Base-by-base conservation (phyloP, 92 coral and sea anemone species). In the Epizoanthus stellaris region DNA sequence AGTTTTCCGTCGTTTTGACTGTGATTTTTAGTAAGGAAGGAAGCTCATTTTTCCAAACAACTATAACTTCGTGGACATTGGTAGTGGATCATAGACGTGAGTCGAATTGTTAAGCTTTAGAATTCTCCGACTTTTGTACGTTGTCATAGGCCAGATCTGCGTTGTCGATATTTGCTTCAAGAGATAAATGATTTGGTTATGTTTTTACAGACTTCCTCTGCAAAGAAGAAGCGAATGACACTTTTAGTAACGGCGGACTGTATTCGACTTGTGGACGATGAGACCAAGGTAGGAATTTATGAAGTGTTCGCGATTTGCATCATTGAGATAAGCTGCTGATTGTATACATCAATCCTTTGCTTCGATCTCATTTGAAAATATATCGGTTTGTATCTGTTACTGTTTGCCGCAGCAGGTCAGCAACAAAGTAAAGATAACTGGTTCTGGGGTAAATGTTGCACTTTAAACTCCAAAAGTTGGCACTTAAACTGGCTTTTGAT, bases 191-290 rank as follows among this genome's bases (percentile, higher is more conserved):
- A n/a, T 54, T 67, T 77, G 47, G 56, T 67, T 77, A 14, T 77
- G 19, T 76, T 77, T 79, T 61, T 58, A 4, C 77, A 94, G 95
- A 87, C 91, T 81, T 89, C 93, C 21, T 65, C 82, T 13, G 88
- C 80, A n/a, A 87, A 92, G 82, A 92, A 96, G 90, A 94, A 92
- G 49, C 90, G 95, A 84, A 96, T 96, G 98, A 95, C 94, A n/a
- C 87, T 96, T 17, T 90, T 96, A 38, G 98, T 96, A 12, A 96
- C 98, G 38, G 95, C 98, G 53, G 98, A 96, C 59, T 96, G 98
- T 75, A 91, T 96, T 12, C 98, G 98, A 52, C 96, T 96, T 10
- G 98, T 96, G 19, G 98, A 96, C 67, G 98, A 96, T 58, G 94
- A 96, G 76, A 96, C 98, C 25, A 96, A 96, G 92, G 98, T 96